These are phyloP conservation scores for Platycheirus rosarum DNA, from an alignment of 2,888 invertebrate species.

Conservation along the genomic window DNA sequence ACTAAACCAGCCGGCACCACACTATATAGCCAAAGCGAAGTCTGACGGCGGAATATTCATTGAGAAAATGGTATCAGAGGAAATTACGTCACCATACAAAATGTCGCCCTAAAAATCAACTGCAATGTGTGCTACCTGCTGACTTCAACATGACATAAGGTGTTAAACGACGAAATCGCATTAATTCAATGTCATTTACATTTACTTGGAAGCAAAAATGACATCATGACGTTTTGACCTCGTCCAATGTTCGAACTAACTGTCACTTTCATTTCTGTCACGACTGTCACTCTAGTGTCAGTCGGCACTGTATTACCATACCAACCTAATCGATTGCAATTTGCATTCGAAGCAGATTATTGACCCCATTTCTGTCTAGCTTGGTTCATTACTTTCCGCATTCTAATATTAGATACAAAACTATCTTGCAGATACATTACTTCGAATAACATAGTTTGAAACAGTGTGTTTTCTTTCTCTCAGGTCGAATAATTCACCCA, in stretches of 20 bases:
- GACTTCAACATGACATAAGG: slow-evolving; percentile 37
- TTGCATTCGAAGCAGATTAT: slow-evolving; percentile 47
- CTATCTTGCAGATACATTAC: not conserved
- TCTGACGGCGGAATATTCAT: not conserved
- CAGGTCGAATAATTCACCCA: slow-evolving; percentile 43
- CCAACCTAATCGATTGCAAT: slow-evolving; percentile 8
- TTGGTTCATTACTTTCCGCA: slow-evolving; percentile 52
- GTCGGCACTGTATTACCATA: too few species aligned
- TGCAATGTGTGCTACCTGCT: slow-evolving; percentile 2
- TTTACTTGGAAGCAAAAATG: too few species aligned
- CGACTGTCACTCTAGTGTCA: slow-evolving; percentile 25
- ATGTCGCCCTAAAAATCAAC: slow-evolving; percentile 25
- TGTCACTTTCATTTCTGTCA: slow-evolving; percentile 53
- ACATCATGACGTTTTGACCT: slow-evolving; percentile 36
- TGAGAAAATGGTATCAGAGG: slow-evolving; percentile 5
- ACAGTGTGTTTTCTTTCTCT: not conserved
- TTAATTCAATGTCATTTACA: slow-evolving; percentile 53
- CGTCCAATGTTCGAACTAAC: slow-evolving; percentile 23
- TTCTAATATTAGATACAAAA: slow-evolving; percentile 34
- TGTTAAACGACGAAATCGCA: slow-evolving; percentile 13
- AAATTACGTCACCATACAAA: slow-evolving; percentile 23
- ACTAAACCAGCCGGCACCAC: not conserved
- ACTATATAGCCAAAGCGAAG: not conserved
- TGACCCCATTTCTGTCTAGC: slow-evolving; percentile 42
- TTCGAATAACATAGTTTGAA: not conserved